Evolutionary conservation across 2,797 vertebrate genomes (phyloP).

Genomic region (Champsocephalus gunnari): DNA sequence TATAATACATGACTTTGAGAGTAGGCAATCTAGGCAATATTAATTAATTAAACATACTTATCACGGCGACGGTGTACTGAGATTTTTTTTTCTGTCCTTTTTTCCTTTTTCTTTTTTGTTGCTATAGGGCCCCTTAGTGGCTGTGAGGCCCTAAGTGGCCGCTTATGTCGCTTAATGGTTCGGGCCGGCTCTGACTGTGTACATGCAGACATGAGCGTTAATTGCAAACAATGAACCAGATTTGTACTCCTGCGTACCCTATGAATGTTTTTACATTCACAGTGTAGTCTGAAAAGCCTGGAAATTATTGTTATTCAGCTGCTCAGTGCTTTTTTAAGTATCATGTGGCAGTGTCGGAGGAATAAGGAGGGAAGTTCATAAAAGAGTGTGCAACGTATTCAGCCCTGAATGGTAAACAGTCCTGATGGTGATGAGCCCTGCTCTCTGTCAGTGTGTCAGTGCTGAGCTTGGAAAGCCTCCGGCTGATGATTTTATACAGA

Average conservation of each 20-base stretch:
- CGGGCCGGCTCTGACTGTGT: not conserved
- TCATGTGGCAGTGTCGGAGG: not conserved
- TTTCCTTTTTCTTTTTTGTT: too few relatives aligned
- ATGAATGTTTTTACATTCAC: conserved; percentile 24
- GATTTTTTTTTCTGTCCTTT: too few relatives aligned
- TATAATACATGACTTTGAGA: too few relatives aligned
- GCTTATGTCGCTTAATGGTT: too few relatives aligned
- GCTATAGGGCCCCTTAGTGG: too few relatives aligned
- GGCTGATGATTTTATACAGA: conserved; percentile 46
- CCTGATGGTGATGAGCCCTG: not conserved
- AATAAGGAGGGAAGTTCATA: conserved; percentile 41
- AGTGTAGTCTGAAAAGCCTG: not conserved
- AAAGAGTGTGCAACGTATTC: conserved; percentile 37
- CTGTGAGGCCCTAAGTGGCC: too few relatives aligned
- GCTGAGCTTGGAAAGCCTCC: conserved; percentile 36
- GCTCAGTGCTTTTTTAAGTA: not conserved
- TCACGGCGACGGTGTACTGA: too few relatives aligned
- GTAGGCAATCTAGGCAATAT: too few relatives aligned
- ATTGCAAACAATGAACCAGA: not conserved
- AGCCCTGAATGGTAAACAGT: too few relatives aligned
- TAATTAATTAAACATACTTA: too few relatives aligned
- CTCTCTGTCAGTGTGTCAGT: conserved; percentile 45
- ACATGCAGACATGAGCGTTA: conserved; percentile 7
- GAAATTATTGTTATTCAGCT: conserved; percentile 16
- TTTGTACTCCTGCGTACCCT: not conserved